Evolutionary conservation across 2,113 vertebrate species (phyloP).

Genomic region (Holacanthus passer): DNA sequence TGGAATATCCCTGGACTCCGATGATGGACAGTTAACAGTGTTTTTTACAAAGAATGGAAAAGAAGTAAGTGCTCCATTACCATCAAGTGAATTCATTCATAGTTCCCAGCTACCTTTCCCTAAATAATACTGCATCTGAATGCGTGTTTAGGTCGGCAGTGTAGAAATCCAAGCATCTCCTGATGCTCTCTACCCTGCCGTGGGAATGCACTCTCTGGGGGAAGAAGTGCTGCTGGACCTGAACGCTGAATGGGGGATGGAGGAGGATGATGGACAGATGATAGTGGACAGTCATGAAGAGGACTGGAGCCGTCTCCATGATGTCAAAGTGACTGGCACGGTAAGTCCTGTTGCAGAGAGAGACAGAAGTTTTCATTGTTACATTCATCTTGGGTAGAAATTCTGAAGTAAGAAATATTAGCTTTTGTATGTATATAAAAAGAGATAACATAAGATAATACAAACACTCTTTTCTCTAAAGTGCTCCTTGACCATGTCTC

Average conservation of each 20-base stretch:
- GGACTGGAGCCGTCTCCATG: constrained; percentile 93
- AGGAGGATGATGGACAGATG: constrained; percentile 93
- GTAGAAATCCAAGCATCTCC: constrained; percentile 89
- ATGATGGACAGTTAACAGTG: constrained; percentile 91
- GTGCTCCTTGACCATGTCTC: constrained; percentile 17
- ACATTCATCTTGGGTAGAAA: too few relatives aligned
- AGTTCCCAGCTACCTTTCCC: not conserved
- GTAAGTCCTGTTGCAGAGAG: constrained; percentile 79
- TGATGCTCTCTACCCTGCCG: constrained; percentile 91
- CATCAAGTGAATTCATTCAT: not conserved
- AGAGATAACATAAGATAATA: not conserved
- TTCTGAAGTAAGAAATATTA: not conserved
- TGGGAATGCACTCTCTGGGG: constrained; percentile 94
- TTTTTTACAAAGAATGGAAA: constrained; percentile 97
- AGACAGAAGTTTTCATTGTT: not conserved
- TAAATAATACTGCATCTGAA: constrained; percentile 9
- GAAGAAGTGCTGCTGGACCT: constrained; percentile 94
- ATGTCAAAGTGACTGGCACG: constrained; percentile 89
- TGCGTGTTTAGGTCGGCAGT: constrained; percentile 79
- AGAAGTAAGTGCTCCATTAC: constrained; percentile 82
- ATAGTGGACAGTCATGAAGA: constrained; percentile 96
- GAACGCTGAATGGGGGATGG: constrained; percentile 88
- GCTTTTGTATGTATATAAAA: not conserved
- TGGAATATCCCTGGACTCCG: constrained; percentile 89
- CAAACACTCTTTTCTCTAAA: not conserved